Percentiles rank a stretch among this genome's conserved stretches.
These are phyloP conservation scores for Columbina picui DNA, from an alignment of 2,113 vertebrate species.

Conservation along the genomic window DNA sequence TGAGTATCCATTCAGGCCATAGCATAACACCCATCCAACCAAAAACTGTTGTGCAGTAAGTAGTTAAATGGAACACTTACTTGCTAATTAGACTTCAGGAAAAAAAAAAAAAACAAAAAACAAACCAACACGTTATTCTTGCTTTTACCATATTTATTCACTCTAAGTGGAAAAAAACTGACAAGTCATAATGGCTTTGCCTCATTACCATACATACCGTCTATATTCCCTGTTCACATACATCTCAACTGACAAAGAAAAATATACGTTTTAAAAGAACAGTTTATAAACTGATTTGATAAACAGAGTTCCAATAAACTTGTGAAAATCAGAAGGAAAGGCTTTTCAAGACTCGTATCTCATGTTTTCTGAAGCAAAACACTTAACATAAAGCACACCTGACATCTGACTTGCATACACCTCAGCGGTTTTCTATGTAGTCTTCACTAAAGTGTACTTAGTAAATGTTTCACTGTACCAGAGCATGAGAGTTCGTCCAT, in stretches of 20 bases:
- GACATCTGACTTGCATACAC: conserved; percentile 89
- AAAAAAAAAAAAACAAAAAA: background rate
- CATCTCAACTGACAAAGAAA: background rate
- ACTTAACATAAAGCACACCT: conserved; percentile 72
- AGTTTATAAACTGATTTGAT: conserved; percentile 23
- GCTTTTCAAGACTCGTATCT: background rate
- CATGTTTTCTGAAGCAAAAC: conserved; percentile 71
- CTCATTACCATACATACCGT: background rate
- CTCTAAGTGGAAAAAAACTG: background rate
- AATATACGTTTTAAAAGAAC: background rate
- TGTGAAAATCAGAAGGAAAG: conserved; percentile 50
- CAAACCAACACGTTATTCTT: background rate
- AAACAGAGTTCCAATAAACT: background rate
- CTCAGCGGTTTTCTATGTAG: conserved; percentile 89
- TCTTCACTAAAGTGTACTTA: conserved; percentile 87
- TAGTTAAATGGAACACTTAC: background rate
- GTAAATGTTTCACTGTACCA: conserved; percentile 53
- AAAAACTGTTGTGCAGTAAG: background rate
- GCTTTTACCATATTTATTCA: conserved; percentile 32
- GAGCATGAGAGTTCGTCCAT: conserved; percentile 50
- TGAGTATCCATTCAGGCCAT: background rate
- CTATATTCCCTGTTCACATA: background rate
- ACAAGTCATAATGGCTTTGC: background rate
- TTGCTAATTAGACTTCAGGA: background rate
- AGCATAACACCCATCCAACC: background rate